phyloP scores from a whole-genome alignment of 1,140 invertebrate genomes.

The Microplitis demolitor region DNA sequence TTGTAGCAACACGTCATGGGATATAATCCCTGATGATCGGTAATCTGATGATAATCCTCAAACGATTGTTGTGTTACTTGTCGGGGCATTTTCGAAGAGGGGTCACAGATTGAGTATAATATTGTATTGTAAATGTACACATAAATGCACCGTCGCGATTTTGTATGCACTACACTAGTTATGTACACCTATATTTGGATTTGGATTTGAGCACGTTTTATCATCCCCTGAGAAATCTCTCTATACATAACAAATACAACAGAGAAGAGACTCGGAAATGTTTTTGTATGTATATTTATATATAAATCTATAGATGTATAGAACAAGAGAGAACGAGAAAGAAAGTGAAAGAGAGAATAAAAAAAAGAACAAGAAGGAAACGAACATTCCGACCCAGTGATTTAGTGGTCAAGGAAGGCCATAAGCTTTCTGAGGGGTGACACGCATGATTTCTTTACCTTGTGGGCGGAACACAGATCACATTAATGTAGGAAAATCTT shows the following conservation, averaged over 20 bases:
- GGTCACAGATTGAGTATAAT: neutral
- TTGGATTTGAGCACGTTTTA: conserved; percentile 1
- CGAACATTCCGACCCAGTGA: conserved; percentile 15
- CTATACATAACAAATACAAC: neutral
- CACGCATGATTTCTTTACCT: conserved; percentile 19
- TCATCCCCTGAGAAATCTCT: neutral
- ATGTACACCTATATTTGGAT: conserved; percentile 1
- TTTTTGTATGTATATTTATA: neutral
- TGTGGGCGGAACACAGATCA: conserved; percentile 18
- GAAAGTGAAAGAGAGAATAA: neutral
- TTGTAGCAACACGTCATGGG: neutral
- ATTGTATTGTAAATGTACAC: conserved; percentile 1
- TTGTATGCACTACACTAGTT: neutral
- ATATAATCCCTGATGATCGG: neutral
- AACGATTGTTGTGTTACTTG: neutral
- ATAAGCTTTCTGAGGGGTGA: conserved; percentile 8
- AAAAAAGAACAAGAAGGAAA: neutral
- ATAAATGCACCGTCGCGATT: neutral
- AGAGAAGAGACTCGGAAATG: neutral
- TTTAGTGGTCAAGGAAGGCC: conserved; percentile 21
- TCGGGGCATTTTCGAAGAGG: neutral
- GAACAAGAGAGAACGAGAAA: neutral
- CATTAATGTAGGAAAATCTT: neutral
- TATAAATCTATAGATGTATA: neutral
- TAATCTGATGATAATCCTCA: neutral